Base-by-base conservation (phyloP, 23 tunicate species). In the Corella eumyota region DNA sequence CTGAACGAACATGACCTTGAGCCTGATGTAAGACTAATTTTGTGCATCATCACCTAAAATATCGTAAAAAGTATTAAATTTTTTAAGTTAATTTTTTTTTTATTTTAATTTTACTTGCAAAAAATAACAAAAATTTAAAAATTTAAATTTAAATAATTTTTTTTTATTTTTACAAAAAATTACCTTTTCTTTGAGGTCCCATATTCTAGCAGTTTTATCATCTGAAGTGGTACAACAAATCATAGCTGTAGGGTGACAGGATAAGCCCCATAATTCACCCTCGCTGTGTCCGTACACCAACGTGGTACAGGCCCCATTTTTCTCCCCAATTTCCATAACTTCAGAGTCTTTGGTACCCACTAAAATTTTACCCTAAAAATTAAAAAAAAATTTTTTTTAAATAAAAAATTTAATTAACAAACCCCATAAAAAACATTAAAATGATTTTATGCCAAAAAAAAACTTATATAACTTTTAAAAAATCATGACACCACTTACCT, bases 261-360 rank as follows among this genome's bases (percentile, higher is more conserved):
- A 50, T 1, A 93, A 65, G 13, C 99, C 93, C 75, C 81, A 77
- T n/a, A 93, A 53, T 44, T 74, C 76, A 20, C 97, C 97, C 69
- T 90, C 91, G 27, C 61, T 73, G 70, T 87, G 99, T 4, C 95
- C 99, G 38, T 60, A 62, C 51, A 80, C 90, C 32, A 93, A 26
- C 37, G 70, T 56, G 30, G 78, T 49, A 32, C 77, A 54, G 15
- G 69, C 82, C 30, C 79, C 87, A 30, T 48, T 78, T 65, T 83
- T 85, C 67, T 93, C 99, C 36, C 67, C 64, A 20, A 93, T 66
- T 56, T 84, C 83, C 58, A 75, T 59, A 6, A 93, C 66, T 61
- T 87, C 90, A 27, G 81, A 88, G 56, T 93, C 83, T 56, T 61
- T 80, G 6, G 99, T 93, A 21, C 99, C 99, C 32, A 93, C 75